phyloP scores from a whole-genome alignment of 2,797 vertebrate species.

The Tiaroga cobitis region DNA sequence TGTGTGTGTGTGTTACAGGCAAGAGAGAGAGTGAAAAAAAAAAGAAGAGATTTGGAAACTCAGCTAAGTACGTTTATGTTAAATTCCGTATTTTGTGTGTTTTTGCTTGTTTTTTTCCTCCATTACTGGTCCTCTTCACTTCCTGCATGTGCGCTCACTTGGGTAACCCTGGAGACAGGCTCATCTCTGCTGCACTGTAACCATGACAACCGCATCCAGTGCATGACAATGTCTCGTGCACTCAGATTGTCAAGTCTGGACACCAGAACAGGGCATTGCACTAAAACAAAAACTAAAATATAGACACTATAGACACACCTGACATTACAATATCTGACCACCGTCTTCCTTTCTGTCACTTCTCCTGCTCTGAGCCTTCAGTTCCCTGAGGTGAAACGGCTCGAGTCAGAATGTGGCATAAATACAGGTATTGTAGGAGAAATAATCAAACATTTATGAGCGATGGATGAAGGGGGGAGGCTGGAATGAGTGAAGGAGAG shows the following conservation, averaged over 20 bases:
- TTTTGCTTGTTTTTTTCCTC: slow-evolving; percentile 57
- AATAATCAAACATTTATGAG: slow-evolving; percentile 83
- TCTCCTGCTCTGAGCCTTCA: slow-evolving; percentile 34
- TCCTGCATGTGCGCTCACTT: slow-evolving; percentile 53
- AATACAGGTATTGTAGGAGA: slow-evolving; percentile 78
- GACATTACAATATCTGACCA: not conserved
- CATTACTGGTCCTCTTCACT: slow-evolving; percentile 72
- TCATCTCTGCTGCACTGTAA: slow-evolving; percentile 74
- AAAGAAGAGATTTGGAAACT: slow-evolving; percentile 48
- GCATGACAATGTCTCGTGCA: slow-evolving; percentile 70
- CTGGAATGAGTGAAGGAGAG: slow-evolving; percentile 37
- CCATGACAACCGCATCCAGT: slow-evolving; percentile 76
- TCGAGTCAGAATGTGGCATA: slow-evolving; percentile 60
- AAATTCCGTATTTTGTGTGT: not conserved
- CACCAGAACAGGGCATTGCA: not conserved
- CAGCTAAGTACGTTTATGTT: slow-evolving; percentile 45
- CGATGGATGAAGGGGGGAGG: slow-evolving; percentile 66
- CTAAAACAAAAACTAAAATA: not conserved
- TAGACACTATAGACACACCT: not conserved
- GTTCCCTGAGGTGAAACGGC: slow-evolving; percentile 57
- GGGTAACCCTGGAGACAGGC: slow-evolving; percentile 67
- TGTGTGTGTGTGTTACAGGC: slow-evolving; percentile 49
- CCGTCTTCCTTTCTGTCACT: slow-evolving; percentile 61
- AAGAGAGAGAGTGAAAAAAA: slow-evolving; percentile 39
- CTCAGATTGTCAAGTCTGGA: slow-evolving; percentile 61